Evolutionary conservation across 2,888 invertebrate genomes (phyloP), one percentile per base, ranked within the genome.

Genomic region (Patella ulyssiponensis): DNA sequence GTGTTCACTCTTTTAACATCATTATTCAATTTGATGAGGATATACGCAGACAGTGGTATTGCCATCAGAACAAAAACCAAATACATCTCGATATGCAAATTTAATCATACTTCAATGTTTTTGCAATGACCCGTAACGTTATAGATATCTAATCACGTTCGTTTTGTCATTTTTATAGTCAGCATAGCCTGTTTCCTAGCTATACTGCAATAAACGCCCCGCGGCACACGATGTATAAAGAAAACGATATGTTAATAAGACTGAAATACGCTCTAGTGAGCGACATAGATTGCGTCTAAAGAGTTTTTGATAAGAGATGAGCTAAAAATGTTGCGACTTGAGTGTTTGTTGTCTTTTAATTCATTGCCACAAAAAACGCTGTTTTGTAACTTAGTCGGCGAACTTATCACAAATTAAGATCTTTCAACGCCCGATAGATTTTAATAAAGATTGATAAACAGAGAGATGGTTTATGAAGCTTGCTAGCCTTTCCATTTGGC

Each of bases 221-320:
- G 20, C 20, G 64, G 64, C 20, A 23, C 20, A 23, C 23, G 64
- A 64, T 64, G 23, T 23, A 64, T 64, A 64, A 64, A 11, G 64
- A 64, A 64, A 64, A 64, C 20, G 20, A 64, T 64, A 64, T 64
- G 64, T 64, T 64, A 64, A 64, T 64, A 23, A 64, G 20, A 64
- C 14, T 64, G 20, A 64, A 64, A 64, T 64, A 64, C 20, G 64
- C 20, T 64, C 64, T 64, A 64, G 64, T 64, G 64, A 64, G 64
- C 23, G 20, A 20, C 23, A 64, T 64, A 64, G 64, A 64, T 64
- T 64, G 64, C 64, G 20, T 23, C 64, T 64, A 64, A 64, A 64
- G 64, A 64, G 12, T 64, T 64, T 64, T 64, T 23, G 44, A 44
- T 44, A 44, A 44, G 44, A 44, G 44, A 44, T 44, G 44, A 44